Evolutionary conservation across 1,140 invertebrate species (phyloP).

Genomic region (Neocloeon triangulifer): DNA sequence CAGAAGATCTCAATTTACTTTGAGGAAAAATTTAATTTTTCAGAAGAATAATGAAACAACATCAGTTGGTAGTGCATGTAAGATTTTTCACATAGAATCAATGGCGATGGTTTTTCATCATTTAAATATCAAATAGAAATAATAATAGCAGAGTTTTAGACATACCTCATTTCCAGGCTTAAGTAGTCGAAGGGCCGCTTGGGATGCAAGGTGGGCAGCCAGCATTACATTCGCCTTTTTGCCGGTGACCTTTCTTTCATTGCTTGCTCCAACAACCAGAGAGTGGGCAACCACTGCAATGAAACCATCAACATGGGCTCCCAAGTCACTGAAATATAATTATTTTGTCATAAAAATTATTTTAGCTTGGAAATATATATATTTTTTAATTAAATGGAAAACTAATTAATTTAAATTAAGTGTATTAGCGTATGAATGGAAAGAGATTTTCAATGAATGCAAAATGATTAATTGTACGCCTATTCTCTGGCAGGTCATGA

Average conservation of each 20-base stretch:
- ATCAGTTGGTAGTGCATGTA: no score
- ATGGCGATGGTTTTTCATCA: no score
- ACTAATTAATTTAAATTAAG: no score
- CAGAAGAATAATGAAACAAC: slow-evolving; percentile 6
- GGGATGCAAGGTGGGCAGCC: slow-evolving; percentile 84
- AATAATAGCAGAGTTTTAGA: no score
- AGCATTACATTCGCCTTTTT: slow-evolving; percentile 85
- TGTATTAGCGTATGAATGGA: no score
- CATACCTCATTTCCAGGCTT: slow-evolving; percentile 74
- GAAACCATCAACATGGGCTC: slow-evolving; percentile 96
- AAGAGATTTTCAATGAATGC: no score
- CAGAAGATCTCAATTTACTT: slow-evolving; percentile 7
- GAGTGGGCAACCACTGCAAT: slow-evolving; percentile 96
- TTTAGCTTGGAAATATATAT: no score
- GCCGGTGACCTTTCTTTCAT: slow-evolving; percentile 49
- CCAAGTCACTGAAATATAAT: slow-evolving; percentile 57
- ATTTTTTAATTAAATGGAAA: no score
- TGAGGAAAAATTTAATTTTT: no score
- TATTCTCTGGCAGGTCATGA: no score
- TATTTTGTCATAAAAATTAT: slow-evolving; percentile 4
- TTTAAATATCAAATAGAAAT: slow-evolving; percentile 7
- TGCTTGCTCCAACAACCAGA: slow-evolving; percentile 61
- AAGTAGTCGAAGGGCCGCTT: slow-evolving; percentile 79
- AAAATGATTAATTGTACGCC: no score
- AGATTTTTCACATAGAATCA: neutral